A percentile compares a stretch with the other conserved stretches of the same genome.
phyloP scores from a whole-genome alignment of 2,888 invertebrate species.

The Campaea margaritaria region DNA sequence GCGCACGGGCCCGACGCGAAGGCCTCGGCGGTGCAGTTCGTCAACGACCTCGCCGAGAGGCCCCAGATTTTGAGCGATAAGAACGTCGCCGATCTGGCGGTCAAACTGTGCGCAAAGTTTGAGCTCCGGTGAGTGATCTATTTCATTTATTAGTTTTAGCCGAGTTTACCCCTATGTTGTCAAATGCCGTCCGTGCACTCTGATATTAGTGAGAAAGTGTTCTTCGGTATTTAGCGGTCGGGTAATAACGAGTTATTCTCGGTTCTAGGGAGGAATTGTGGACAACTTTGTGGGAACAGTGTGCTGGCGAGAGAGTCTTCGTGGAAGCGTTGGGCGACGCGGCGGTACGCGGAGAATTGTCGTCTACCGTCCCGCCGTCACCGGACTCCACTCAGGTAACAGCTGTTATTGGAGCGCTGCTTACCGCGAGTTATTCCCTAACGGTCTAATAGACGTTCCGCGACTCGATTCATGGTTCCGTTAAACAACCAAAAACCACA shows the following conservation, averaged over 20 bases:
- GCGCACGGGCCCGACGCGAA: slow-evolving; percentile 62
- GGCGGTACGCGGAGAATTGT: slow-evolving; percentile 86
- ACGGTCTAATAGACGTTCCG: too few relatives aligned
- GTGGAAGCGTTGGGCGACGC: slow-evolving; percentile 88
- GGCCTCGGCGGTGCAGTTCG: slow-evolving; percentile 58
- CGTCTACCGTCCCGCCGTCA: slow-evolving; percentile 82
- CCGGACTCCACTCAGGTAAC: slow-evolving; percentile 84
- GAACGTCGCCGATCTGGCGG: slow-evolving; percentile 67
- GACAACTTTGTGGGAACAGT: slow-evolving; percentile 74
- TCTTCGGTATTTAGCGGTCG: too few relatives aligned
- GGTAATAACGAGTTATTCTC: not conserved
- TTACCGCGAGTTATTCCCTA: too few relatives aligned
- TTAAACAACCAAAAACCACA: too few relatives aligned
- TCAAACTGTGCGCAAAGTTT: slow-evolving; percentile 71
- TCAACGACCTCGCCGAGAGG: slow-evolving; percentile 63
- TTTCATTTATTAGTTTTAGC: not conserved
- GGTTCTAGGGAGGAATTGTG: slow-evolving; percentile 71
- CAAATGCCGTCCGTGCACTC: too few relatives aligned
- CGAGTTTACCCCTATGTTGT: too few relatives aligned
- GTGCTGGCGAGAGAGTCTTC: slow-evolving; percentile 82
- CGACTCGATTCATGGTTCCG: too few relatives aligned
- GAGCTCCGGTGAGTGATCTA: slow-evolving; percentile 60
- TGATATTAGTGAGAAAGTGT: too few relatives aligned
- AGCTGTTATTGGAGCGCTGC: too few relatives aligned
- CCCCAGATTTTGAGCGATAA: slow-evolving; percentile 68